Evolutionary conservation across 2,113 vertebrate genomes (phyloP).

Genomic region (Pomatorhinus ruficollis): DNA sequence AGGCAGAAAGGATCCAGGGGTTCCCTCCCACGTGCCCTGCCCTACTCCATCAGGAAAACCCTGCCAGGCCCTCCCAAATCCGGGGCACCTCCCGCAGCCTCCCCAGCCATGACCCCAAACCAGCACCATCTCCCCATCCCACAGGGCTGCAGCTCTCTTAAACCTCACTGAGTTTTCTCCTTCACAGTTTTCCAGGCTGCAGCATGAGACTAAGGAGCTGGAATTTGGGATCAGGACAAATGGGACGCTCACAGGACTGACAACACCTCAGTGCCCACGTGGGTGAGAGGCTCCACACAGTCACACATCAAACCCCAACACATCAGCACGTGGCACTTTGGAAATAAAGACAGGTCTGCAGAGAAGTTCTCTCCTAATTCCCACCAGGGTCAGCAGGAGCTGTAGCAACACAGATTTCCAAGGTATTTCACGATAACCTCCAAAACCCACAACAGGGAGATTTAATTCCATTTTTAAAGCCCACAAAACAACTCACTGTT

Average conservation of each 20-base stretch:
- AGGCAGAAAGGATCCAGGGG: fast-evolving
- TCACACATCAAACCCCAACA: neutral
- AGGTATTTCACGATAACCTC: neutral
- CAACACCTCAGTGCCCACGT: fast-evolving
- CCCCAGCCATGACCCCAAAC: neutral
- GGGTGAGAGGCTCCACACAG: neutral
- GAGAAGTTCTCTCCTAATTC: neutral
- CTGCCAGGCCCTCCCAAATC: neutral
- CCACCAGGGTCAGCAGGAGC: neutral
- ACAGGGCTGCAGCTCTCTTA: neutral
- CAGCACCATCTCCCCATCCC: neutral
- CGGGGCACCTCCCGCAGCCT: fast-evolving
- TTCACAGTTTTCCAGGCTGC: neutral
- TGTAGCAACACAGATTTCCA: neutral
- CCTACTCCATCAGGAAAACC: neutral
- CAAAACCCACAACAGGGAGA: neutral
- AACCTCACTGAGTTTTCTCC: neutral
- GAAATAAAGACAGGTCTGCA: neutral
- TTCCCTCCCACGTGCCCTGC: fast-evolving
- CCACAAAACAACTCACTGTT: neutral
- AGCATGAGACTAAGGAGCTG: neutral
- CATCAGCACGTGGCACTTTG: fast-evolving
- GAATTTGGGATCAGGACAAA: fast-evolving
- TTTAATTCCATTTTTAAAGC: neutral
- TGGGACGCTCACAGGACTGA: fast-evolving